phyloP scores from a whole-genome alignment of 2,888 invertebrate genomes.

The Volucella zonaria region DNA sequence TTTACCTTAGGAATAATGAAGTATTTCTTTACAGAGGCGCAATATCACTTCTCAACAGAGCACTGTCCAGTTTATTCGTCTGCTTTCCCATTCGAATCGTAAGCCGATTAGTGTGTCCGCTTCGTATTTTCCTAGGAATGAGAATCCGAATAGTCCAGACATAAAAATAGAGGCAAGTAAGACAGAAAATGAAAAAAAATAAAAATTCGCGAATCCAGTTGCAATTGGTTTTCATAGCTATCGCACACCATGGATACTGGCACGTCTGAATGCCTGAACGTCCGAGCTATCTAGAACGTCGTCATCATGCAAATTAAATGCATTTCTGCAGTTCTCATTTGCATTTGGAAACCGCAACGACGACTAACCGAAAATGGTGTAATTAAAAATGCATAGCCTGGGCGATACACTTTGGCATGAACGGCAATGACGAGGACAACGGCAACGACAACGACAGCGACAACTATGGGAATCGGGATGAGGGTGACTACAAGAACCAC shows the following conservation, averaged over 20 bases:
- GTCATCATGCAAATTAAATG: conserved; percentile 79
- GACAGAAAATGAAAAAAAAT: conserved; percentile 4
- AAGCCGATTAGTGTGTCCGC: conserved; percentile 48
- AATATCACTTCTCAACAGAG: conserved; percentile 40
- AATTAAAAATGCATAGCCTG: conserved; percentile 71
- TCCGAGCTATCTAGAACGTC: conserved; percentile 53
- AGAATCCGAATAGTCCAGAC: neutral
- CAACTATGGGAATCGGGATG: no score
- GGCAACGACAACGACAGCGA: conserved; percentile 3
- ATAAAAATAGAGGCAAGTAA: no score
- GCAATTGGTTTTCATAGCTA: conserved; percentile 61
- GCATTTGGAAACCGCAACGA: conserved; percentile 75
- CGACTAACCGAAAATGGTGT: conserved; percentile 66
- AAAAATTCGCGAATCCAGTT: conserved; percentile 45
- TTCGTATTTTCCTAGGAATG: conserved; percentile 19
- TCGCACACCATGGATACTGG: conserved; percentile 23
- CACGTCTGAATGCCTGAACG: conserved; percentile 18
- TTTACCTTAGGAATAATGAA: conserved; percentile 37
- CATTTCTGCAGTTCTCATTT: conserved; percentile 78
- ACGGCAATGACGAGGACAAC: conserved; percentile 21
- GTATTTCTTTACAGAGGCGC: conserved; percentile 21
- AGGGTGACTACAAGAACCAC: no score
- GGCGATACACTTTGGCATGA: conserved; percentile 64
- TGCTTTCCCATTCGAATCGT: conserved; percentile 6
- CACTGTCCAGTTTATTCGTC: conserved; percentile 10